phyloP scores from a whole-genome alignment of 30 jellyfish, hydroid and myxozoan species.

The Nemopilema nomurai region DNA sequence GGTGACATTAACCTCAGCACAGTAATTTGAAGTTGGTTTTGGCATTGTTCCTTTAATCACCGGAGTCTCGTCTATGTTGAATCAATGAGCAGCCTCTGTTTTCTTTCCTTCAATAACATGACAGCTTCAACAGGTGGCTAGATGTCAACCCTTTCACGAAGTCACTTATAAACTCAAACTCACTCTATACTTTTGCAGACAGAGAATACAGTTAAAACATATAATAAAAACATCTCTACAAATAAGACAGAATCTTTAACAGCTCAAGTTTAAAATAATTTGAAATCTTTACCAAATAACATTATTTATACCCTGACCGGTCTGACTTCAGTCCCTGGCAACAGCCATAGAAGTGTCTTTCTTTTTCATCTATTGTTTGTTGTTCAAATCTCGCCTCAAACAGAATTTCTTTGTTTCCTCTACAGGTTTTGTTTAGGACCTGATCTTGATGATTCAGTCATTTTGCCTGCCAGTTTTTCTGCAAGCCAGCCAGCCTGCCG shows the following conservation, averaged over 20 bases:
- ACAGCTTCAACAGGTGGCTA: not conserved
- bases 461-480: not conserved
- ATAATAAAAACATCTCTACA: no score
- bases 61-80: not conserved
- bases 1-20: not conserved
- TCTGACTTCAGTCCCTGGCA: not conserved
- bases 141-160: no score
- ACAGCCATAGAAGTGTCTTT: not conserved
- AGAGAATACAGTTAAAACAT: no score
- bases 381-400: not conserved
- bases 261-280: no score
- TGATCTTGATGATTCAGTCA: not conserved
- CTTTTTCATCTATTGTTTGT: not conserved
- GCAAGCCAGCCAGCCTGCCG: conserved; percentile 56
- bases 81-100: not conserved
- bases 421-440: conserved; percentile 40
- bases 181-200: no score
- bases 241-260: no score
- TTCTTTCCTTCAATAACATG: not conserved
- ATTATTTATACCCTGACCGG: no score
- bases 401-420: conserved; percentile 3
- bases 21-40: not conserved
- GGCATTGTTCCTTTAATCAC: not conserved
- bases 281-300: no score
- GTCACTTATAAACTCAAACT: no score